Evolutionary conservation across 2,113 vertebrate species (phyloP).

Genomic region (Tichodroma muraria): DNA sequence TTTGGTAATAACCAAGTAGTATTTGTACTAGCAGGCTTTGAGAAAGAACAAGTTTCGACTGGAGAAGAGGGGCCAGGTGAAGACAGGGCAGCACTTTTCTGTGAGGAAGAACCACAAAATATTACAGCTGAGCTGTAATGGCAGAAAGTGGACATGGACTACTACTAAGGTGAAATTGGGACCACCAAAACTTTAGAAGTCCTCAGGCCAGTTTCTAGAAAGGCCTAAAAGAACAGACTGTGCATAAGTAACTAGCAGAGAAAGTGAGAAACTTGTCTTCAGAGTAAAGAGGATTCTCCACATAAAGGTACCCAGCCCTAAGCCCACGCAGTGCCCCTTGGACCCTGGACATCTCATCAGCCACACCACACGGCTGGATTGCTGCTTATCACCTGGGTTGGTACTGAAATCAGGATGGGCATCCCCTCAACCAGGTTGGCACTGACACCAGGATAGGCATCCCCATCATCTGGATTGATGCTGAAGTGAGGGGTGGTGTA

Average conservation of each 20-base stretch:
- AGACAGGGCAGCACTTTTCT: not conserved
- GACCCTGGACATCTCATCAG: not conserved
- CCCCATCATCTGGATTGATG: fast-evolving
- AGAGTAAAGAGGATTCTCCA: not conserved
- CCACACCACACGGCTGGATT: fast-evolving
- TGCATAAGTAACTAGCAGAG: not conserved
- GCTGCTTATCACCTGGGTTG: too few species aligned
- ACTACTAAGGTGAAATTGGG: not conserved
- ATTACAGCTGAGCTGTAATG: not conserved
- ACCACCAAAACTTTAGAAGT: not conserved
- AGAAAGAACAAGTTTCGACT: not conserved
- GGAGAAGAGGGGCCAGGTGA: not conserved
- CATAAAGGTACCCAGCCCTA: not conserved
- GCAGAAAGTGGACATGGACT: not conserved
- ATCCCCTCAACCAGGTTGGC: not conserved
- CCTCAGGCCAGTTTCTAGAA: not conserved
- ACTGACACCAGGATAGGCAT: not conserved
- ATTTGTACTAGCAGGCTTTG: too few species aligned
- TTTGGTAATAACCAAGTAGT: not conserved
- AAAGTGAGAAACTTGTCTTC: not conserved
- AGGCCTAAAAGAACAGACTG: fast-evolving
- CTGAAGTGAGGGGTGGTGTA: not conserved
- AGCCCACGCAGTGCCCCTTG: too few species aligned
- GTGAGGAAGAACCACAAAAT: not conserved
- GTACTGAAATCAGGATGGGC: not conserved